Conservation (phyloP, 2,888 invertebrate genomes). For the Ctena decussata region DNA sequence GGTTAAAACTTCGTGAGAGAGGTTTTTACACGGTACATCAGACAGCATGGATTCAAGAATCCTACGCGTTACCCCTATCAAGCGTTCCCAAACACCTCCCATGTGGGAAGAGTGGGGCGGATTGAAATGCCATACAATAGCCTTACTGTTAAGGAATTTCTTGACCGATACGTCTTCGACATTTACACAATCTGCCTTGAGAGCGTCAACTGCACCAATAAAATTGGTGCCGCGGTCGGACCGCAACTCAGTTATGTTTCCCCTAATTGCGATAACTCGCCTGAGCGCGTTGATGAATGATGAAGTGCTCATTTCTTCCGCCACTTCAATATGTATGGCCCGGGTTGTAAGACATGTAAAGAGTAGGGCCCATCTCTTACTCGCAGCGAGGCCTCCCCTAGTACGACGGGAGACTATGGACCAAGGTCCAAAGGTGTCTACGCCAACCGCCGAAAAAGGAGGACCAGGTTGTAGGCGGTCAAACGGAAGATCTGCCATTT, state of each 20-base stretch:
- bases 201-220: too few relatives aligned
- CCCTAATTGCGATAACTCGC: too few relatives aligned
- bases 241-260: constrained; percentile 15
- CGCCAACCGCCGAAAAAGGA: constrained; percentile 56
- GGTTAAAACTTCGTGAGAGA: constrained; percentile 25
- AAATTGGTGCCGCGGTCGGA: too few relatives aligned
- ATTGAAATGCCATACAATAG: too few relatives aligned
- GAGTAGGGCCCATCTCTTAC: background rate
- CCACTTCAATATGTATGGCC: constrained; percentile 43
- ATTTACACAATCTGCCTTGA: too few relatives aligned
- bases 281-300: too few relatives aligned
- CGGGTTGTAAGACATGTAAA: constrained; percentile 33
- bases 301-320: constrained; percentile 36
- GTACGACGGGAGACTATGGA: constrained; percentile 29
- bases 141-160: too few relatives aligned
- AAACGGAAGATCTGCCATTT: constrained; percentile 57
- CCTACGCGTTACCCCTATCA: constrained; percentile 33
- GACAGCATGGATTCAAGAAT: constrained; percentile 44
- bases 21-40: too few relatives aligned
- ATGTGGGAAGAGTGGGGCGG: too few relatives aligned
- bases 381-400: too few relatives aligned
- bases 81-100: constrained; percentile 40
- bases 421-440: constrained; percentile 54
- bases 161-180: too few relatives aligned
- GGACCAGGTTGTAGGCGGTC: constrained; percentile 47